Evolutionary conservation across 2,797 vertebrate genomes (phyloP), one percentile per base, ranked within the genome.

Genomic region (Neomorphus geoffroyi): DNA sequence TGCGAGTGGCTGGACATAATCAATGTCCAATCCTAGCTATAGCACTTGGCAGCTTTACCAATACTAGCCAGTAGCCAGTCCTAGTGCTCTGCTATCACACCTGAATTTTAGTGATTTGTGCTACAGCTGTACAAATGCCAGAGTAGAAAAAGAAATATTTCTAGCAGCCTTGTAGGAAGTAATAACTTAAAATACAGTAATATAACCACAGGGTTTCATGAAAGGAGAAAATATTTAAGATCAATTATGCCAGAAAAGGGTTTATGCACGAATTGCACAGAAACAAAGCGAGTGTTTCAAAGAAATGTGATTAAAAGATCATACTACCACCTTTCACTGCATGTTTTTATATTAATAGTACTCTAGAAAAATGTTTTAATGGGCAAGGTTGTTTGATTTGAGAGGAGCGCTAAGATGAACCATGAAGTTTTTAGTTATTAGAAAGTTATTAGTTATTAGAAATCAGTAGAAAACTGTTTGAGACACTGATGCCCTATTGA

Each of bases 311-410:
- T 22, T 1, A 73, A 32, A 15, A 69, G 11, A 28, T 53, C n/a
- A 32, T 41, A 5, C 1, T 21, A 51, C 56, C 19, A 37, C 5
- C 1, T 83, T 71, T 67, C 64, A 86, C 64, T 39, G 11, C 1
- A 11, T n/a, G 11, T 18, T 37, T 82, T 56, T 33, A 1, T 35
- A 33, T 45, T 21, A 75, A 24, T 37, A 65, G 11, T 50, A 67
- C 18, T 21, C 10, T 26, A 30, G 4, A 8, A 46, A 79, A 80
- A 48, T 22, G 5, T 56, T 78, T 71, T 48, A 72, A 56, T 18
- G 9, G 2, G 6, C 18, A 71, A 39, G 1, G 41, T 53, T 4
- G 0, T 4, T 6, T 75, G 10, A 3, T 56, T 56, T 39, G 26
- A 13, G 16, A 28, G 5, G 4, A 53, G 4, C 1, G 1, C 16